A percentile compares a stretch with the other conserved stretches of the same genome.
These are phyloP conservation scores for Parnassius apollo DNA, from an alignment of 2,888 invertebrate species.

Conservation along the genomic window DNA sequence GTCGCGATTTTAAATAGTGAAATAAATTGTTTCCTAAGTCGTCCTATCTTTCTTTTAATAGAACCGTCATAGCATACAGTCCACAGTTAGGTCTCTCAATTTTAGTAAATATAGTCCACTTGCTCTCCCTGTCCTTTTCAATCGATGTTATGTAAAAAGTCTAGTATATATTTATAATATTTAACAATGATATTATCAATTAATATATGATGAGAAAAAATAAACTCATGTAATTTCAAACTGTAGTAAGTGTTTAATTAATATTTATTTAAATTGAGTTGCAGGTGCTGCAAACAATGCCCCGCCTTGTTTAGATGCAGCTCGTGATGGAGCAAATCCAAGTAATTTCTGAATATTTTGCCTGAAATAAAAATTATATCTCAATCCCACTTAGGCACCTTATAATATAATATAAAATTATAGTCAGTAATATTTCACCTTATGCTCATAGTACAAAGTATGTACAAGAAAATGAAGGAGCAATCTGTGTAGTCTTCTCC, in stretches of 20 bases:
- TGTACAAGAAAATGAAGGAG: conserved; percentile 99
- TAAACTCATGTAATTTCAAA: too few species aligned
- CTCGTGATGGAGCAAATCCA: conserved; percentile 98
- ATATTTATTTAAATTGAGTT: conserved; percentile 88
- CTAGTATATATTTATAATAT: too few species aligned
- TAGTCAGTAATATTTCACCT: conserved; percentile 79
- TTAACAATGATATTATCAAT: too few species aligned
- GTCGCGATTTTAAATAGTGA: too few species aligned
- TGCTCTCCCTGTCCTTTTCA: too few species aligned
- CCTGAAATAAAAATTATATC: conserved; percentile 56
- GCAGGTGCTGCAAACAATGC: conserved; percentile 91
- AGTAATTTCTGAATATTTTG: conserved; percentile 98
- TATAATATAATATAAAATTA: not conserved
- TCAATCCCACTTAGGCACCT: not conserved
- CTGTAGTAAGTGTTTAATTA: not conserved
- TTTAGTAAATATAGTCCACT: too few species aligned
- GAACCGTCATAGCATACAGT: too few species aligned
- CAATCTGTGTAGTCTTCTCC: conserved; percentile 99
- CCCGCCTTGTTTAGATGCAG: conserved; percentile 97
- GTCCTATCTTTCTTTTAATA: too few species aligned
- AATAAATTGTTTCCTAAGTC: too few species aligned
- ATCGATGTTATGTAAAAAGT: too few species aligned
- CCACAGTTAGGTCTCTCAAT: too few species aligned
- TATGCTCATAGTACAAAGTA: conserved; percentile 99
- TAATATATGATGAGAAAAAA: too few species aligned